Evolutionary conservation across 2,797 vertebrate species (phyloP).

Genomic region (Cuculus canorus): DNA sequence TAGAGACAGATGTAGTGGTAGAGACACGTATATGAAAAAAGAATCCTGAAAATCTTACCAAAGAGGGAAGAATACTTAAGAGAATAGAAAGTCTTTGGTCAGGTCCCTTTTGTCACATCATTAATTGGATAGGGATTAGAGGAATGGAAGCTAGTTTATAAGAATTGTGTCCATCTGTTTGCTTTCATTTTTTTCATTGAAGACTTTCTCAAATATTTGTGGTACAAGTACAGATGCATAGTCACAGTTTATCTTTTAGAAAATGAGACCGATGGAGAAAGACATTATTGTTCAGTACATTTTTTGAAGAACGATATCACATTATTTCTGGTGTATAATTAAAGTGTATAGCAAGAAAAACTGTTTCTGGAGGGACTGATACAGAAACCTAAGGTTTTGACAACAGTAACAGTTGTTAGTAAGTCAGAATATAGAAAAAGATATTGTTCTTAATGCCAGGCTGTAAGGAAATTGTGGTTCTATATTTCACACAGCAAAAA

Average conservation of each 20-base stretch:
- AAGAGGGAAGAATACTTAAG: not conserved
- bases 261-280: not conserved
- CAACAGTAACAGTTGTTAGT: not conserved
- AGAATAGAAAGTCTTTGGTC: not conserved
- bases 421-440: not conserved
- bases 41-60: not conserved
- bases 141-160: not conserved
- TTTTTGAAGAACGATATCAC: not conserved
- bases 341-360: not conserved
- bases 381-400: not conserved
- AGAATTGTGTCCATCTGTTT: not conserved
- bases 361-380: not conserved
- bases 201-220: not conserved
- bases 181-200: not conserved
- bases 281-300: not conserved
- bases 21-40: not conserved
- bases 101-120: not conserved
- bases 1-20: not conserved
- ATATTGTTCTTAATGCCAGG: not conserved
- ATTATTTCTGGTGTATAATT: not conserved
- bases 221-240: not conserved
- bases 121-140: not conserved
- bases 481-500: not conserved
- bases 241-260: not conserved
- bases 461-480: not conserved